phyloP scores from a whole-genome alignment of 2,888 invertebrate species.

The Euplexia lucipara region DNA sequence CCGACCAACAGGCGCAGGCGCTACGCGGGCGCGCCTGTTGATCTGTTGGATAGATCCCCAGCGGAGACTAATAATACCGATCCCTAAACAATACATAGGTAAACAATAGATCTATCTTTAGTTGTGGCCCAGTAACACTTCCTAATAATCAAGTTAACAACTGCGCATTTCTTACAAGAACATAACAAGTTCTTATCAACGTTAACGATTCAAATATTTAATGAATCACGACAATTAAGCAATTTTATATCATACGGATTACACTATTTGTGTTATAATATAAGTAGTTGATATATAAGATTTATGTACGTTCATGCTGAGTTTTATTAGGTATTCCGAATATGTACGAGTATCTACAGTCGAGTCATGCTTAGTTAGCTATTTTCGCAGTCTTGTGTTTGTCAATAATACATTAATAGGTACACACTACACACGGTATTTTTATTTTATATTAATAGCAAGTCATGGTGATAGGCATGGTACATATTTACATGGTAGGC shows the following conservation, averaged over 20 bases:
- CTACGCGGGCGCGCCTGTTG: no score
- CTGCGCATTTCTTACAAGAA: neutral
- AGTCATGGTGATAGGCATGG: neutral
- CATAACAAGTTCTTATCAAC: conserved; percentile 7
- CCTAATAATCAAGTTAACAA: neutral
- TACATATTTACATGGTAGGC: neutral
- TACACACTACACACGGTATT: neutral
- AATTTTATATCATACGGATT: conserved; percentile 13
- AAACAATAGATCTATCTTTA: no score
- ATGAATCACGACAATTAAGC: neutral
- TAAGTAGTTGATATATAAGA: conserved; percentile 1
- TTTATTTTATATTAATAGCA: neutral
- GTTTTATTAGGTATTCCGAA: no score
- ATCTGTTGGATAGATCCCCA: no score
- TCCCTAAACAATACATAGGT: no score
- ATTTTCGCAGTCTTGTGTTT: neutral
- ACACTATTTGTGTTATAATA: neutral
- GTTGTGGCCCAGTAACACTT: no score
- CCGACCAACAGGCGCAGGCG: no score
- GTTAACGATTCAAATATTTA: conserved; percentile 5
- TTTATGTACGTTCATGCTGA: neutral
- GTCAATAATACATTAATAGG: no score
- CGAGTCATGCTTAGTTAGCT: conserved; percentile 21
- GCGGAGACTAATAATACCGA: no score
- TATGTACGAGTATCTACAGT: no score